Evolutionary conservation across 1,140 invertebrate species (phyloP).

Genomic region (Megathymus violae): DNA sequence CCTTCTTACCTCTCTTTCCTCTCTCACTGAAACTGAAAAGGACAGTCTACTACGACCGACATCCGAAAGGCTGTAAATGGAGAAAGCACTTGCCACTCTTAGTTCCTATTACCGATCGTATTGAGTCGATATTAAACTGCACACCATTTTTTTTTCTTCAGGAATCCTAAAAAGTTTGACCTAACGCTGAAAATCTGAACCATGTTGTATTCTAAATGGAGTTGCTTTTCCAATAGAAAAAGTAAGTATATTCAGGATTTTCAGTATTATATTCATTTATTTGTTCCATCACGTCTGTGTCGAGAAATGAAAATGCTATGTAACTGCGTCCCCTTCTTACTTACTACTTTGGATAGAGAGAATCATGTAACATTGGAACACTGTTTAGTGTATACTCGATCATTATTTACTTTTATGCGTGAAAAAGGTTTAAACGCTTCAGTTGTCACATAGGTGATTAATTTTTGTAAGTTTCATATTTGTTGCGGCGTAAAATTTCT

Average conservation of each 20-base stretch:
- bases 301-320: conserved; percentile 77
- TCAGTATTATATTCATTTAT: conserved; percentile 80
- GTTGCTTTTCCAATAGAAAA: conserved; percentile 53
- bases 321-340: conserved; percentile 65
- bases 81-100: conserved; percentile 22
- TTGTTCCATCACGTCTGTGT: conserved; percentile 76
- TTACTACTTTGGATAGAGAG: conserved; percentile 60
- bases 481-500: background rate
- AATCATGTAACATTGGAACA: conserved; percentile 65
- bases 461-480: conserved; percentile 3
- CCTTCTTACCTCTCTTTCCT: conserved; percentile 57
- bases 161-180: conserved; percentile 74
- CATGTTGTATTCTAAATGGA: conserved; percentile 52
- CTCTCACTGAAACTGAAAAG: conserved; percentile 62
- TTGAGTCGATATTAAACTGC: conserved; percentile 53
- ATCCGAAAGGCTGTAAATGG: conserved; percentile 51
- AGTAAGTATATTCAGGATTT: conserved; percentile 57
- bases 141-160: conserved; percentile 61
- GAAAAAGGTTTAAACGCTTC: no score
- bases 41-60: conserved; percentile 46
- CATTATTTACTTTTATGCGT: conserved; percentile 63
- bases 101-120: conserved; percentile 39
- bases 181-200: conserved; percentile 60
- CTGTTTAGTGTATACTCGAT: conserved; percentile 42
- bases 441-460: background rate